Evolutionary conservation across 2,113 vertebrate species (phyloP).

Genomic region (Pelecanus crispus): DNA sequence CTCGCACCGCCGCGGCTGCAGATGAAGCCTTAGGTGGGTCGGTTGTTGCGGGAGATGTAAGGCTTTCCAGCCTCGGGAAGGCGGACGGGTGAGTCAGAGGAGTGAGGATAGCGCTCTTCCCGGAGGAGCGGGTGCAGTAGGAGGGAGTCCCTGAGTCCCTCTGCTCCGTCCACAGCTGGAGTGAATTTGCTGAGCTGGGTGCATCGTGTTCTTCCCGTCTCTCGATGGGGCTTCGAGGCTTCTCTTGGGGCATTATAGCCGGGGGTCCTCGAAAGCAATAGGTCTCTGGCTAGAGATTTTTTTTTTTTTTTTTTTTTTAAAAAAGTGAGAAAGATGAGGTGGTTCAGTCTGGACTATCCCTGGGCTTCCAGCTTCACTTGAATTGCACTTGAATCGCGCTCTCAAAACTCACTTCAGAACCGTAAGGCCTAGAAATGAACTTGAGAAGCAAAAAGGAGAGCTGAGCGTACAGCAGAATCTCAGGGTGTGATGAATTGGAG

Average conservation of each 20-base stretch:
- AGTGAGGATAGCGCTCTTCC: neutral
- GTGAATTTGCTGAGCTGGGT: neutral
- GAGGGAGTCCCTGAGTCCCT: neutral
- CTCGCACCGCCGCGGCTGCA: neutral
- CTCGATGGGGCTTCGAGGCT: neutral
- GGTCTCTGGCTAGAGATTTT: neutral
- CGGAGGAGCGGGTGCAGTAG: neutral
- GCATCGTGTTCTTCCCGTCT: neutral
- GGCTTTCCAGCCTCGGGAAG: neutral
- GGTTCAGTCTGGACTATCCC: neutral
- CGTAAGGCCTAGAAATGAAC: neutral
- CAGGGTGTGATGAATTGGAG: neutral
- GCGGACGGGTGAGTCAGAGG: neutral
- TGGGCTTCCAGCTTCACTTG: neutral
- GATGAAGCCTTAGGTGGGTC: conserved; percentile 29
- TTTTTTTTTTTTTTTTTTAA: too few species aligned
- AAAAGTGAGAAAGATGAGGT: neutral
- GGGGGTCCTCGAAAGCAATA: neutral
- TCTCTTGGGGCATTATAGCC: neutral
- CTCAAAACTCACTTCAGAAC: neutral
- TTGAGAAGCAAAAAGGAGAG: neutral
- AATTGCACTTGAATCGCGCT: neutral
- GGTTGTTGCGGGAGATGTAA: neutral
- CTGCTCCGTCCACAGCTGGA: neutral
- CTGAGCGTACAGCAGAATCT: neutral